These are phyloP conservation scores for Callaeas wilsoni DNA, from an alignment of 2,113 vertebrate species.

Conservation along the genomic window DNA sequence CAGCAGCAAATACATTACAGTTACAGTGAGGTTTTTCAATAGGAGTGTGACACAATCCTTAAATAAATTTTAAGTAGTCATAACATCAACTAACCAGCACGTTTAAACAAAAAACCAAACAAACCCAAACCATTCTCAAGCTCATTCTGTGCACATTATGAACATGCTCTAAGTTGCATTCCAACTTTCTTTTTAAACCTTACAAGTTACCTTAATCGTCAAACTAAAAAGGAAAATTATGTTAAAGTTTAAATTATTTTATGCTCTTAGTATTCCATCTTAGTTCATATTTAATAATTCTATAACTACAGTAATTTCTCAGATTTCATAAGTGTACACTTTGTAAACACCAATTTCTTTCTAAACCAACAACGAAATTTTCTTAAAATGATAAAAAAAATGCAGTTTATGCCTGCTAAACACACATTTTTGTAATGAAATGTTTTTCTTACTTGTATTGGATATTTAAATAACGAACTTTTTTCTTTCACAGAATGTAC, in stretches of 20 bases:
- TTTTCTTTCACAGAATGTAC: slow-evolving; percentile 69
- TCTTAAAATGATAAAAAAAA: slow-evolving; percentile 73
- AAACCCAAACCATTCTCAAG: slow-evolving; percentile 81
- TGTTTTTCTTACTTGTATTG: slow-evolving; percentile 69
- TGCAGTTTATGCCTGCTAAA: slow-evolving; percentile 75
- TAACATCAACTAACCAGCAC: slow-evolving; percentile 84
- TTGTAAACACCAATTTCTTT: slow-evolving; percentile 77
- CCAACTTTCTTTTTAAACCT: slow-evolving; percentile 83
- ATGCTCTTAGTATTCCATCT: slow-evolving; percentile 79
- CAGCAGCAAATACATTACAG: slow-evolving; percentile 87
- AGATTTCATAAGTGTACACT: slow-evolving; percentile 73
- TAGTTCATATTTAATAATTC: slow-evolving; percentile 73
- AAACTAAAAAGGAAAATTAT: slow-evolving; percentile 78
- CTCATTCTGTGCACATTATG: slow-evolving; percentile 89
- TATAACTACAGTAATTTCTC: slow-evolving; percentile 74
- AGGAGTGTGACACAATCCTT: slow-evolving; percentile 88
- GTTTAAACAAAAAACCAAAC: slow-evolving; percentile 74
- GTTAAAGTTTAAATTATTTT: slow-evolving; percentile 78
- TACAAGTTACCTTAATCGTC: slow-evolving; percentile 80
- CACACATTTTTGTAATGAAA: slow-evolving; percentile 72
- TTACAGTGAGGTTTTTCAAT: slow-evolving; percentile 82
- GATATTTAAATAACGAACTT: slow-evolving; percentile 66
- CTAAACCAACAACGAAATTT: slow-evolving; percentile 76
- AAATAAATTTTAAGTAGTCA: slow-evolving; percentile 83
- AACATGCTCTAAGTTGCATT: slow-evolving; percentile 94